Evolutionary conservation across 2,113 vertebrate genomes (phyloP).

Genomic region (Amazona guildingii): DNA sequence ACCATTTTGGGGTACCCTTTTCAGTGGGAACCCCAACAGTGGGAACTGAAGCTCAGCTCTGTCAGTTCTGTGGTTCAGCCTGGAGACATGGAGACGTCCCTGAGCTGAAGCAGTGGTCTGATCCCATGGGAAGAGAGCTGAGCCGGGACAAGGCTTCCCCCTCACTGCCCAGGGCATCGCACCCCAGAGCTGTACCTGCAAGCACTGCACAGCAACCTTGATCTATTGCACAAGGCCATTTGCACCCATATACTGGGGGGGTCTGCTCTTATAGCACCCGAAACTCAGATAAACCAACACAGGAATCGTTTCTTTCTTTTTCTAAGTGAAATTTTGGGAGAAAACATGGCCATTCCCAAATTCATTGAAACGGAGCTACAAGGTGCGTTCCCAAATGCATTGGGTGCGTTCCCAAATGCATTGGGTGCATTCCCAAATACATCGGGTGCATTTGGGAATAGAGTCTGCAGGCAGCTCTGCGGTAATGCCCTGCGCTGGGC

Average conservation of each 20-base stretch:
- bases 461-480: neutral
- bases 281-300: neutral
- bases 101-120: neutral
- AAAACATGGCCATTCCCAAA: neutral
- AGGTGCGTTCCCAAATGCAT: neutral
- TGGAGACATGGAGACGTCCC: neutral
- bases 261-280: neutral
- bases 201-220: neutral
- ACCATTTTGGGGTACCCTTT: neutral
- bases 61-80: neutral
- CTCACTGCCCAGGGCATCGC: neutral
- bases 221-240: neutral
- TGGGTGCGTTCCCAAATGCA: neutral
- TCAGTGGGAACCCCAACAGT: no score
- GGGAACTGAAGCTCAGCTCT: neutral
- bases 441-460: neutral
- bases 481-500: neutral
- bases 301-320: neutral
- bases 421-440: no score
- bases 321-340: neutral
- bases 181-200: neutral
- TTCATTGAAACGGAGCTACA: neutral
- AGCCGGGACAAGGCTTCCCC: neutral
- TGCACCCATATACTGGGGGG: neutral
- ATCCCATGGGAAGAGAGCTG: neutral